Base-by-base conservation (phyloP, 2,113 vertebrate species). In the Emydocephalus ijimae region DNA sequence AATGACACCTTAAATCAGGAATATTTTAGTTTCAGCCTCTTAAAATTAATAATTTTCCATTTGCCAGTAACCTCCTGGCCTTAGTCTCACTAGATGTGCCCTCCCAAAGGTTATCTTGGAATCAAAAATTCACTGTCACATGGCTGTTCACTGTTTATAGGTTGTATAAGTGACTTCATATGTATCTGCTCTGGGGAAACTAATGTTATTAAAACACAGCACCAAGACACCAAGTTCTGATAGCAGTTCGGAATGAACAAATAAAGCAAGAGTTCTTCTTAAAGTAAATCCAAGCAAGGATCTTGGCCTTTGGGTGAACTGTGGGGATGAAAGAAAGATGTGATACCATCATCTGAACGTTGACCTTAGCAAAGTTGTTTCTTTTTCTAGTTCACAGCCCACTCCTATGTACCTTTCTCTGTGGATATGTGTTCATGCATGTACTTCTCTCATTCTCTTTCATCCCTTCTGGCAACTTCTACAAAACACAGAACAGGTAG, bases 91-190 rank as follows among this genome's bases (percentile, higher is more conserved):
- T 95, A 96, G 89, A 95, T 96, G 96, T 89, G 0, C 96, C 95
- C 95, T 95, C 10, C 0, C 52, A 95, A 94, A 96, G 97, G 97
- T 97, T 97, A 97, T 97, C 97, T 97, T 64, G 92, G 94, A 89
- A 97, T 97, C 96, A 96, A 93, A 97, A 98, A 96, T 95, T 93
- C 56, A 96, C 94, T 96, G 45, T 97, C 97, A 97, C 96, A 95
- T 97, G 98, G 98, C 97, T 97, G 96, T 96, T 95, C 95, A 93
- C 95, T 97, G 97, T 97, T 97, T 97, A 97, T 97, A 97, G 96
- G 96, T 97, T 94, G 92, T 96, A 96, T 96, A 97, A 96, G 96
- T 95, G 88, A 96, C 96, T 97, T 96, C 94, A 97, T 97, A 98
- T 97, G 97, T 97, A 95, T 97, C 97, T 97, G 96, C 96, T 97